Evolutionary conservation across 37 sponge, comb jelly and placozoan genomes (phyloP), one percentile per base, ranked within the genome.

Genomic region (Beroe ovata): DNA sequence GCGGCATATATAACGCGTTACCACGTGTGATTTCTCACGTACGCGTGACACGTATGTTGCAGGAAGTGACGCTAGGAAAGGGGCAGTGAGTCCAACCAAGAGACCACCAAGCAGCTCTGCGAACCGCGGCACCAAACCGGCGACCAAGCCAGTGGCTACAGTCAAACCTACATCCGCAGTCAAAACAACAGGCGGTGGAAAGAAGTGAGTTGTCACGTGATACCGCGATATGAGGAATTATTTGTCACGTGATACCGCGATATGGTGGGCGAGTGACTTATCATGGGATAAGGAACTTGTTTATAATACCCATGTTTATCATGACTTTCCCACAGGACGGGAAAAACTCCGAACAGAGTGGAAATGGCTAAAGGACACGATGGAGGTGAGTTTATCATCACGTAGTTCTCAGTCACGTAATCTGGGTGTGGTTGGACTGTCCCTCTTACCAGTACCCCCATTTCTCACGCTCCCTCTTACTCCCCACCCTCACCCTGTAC

Each of bases 351-450:
- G 34, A 66, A 66, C 69, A 66, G 36, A 16, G 69, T 66, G 36
- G 69, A 66, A 32, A 66, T 66, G 69, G 30, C 69, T 25, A 66
- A 66, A 30, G 69, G 69, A 32, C 33, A 29, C 36, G 69, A 66
- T 33, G 69, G 69, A 66, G 69, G 69, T 66, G 34, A 47, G 6
- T 47, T n/a, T n/a, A n/a, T n/a, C n/a, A n/a, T n/a, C n/a, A n/a
- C n/a, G n/a, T n/a, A n/a, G n/a, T n/a, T n/a, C n/a, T n/a, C n/a
- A n/a, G n/a, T n/a, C n/a, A n/a, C n/a, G n/a, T n/a, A n/a, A n/a
- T n/a, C n/a, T n/a, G n/a, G n/a, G n/a, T n/a, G n/a, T n/a, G n/a
- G n/a, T n/a, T n/a, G n/a, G n/a, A n/a, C n/a, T n/a, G n/a, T n/a
- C n/a, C n/a, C n/a, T n/a, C n/a, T n/a, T n/a, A n/a, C n/a, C n/a